Evolutionary conservation across 2,797 vertebrate genomes (phyloP).

Genomic region (Acestrorhynchus altus): DNA sequence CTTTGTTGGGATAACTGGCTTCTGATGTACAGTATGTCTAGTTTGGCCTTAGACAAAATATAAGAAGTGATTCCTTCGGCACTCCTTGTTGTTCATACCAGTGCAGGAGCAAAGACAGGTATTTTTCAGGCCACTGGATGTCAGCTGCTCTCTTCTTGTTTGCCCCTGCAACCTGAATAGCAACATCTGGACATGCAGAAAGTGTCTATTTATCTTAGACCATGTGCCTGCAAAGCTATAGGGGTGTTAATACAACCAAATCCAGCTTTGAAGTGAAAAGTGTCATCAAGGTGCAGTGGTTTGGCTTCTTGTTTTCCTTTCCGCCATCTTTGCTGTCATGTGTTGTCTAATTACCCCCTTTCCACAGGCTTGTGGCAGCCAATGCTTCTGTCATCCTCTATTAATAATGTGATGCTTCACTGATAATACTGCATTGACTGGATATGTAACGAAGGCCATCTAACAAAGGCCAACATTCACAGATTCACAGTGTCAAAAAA

Average conservation of each 20-base stretch:
- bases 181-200: constrained; percentile 26
- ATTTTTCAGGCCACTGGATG: constrained; percentile 41
- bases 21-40: not conserved
- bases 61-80: not conserved
- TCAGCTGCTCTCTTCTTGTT: constrained; percentile 12
- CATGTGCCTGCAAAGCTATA: constrained; percentile 13
- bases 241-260: not conserved
- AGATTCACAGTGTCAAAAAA: too few species aligned
- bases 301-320: not conserved
- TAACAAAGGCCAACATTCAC: too few species aligned
- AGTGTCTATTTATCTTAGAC: constrained; percentile 37
- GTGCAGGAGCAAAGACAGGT: constrained; percentile 9
- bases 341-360: too few species aligned
- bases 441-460: too few species aligned
- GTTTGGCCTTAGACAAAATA: constrained; percentile 56
- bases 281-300: not conserved
- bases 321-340: not conserved
- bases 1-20: too few species aligned
- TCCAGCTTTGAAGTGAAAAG: constrained; percentile 29
- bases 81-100: constrained; percentile 35
- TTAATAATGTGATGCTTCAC: too few species aligned
- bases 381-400: too few species aligned
- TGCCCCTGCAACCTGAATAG: constrained; percentile 19
- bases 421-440: too few species aligned
- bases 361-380: too few species aligned